Evolutionary conservation across 2,797 vertebrate species (phyloP), one percentile per base, ranked within the genome.

Genomic region (Eremophila alpestris): DNA sequence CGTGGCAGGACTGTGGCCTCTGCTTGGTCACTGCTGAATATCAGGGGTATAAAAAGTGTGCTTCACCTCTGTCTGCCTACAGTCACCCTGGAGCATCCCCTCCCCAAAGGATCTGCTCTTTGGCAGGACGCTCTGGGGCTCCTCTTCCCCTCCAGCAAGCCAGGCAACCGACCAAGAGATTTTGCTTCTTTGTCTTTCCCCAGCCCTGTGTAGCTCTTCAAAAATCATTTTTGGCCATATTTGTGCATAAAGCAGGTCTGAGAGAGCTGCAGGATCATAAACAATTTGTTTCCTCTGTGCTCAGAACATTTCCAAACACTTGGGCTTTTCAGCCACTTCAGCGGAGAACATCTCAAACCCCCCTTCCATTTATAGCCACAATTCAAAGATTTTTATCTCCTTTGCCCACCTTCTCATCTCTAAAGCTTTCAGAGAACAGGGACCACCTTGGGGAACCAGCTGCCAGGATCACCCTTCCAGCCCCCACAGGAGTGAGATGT

Each of bases 1-100:
- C 29, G 19, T 2, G 0, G 13, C 4, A 15, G 45, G 60, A 67
- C 27, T 8, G 7, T 1, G 1, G 46, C 56, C 43, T 49, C 0
- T 0, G 13, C 45, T 59, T 15, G 45, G 60, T 30, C 79, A 19
- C 41, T 68, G 59, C 63, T 68, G 30, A 83, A 16, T 65, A 65
- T 43, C 55, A 55, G 34, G 24, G 51, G 13, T 29, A 21, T 11
- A 32, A 0, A 1, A 64, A 21, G 40, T 40, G 34, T 40, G 20
- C 22, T 65, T 58, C 32, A 46, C 46, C n/a, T 84, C 30, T 2
- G 1, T 62, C 22, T 3, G 18, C 56, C 60, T 48, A 7, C 2
- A 26, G 54, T 38, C 15, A 29, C 11, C 18, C 30, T 5, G 4
- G 48, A 87, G 32, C 52, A 52, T 54, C 54, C 21, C 14, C 13